phyloP scores from a whole-genome alignment of 2,888 invertebrate species.

The Macropis europaea region DNA sequence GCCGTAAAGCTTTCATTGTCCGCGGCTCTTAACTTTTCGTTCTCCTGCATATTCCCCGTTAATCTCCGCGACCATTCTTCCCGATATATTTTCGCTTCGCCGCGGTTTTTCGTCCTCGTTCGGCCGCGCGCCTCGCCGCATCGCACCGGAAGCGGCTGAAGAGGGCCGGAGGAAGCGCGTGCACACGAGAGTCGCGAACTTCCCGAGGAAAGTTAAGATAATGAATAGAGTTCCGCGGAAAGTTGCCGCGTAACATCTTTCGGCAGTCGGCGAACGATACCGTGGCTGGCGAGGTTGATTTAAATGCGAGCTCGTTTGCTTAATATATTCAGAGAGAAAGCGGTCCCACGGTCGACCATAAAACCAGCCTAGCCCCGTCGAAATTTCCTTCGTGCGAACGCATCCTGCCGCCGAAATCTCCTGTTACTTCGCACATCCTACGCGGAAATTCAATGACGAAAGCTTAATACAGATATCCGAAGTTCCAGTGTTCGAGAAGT shows the following conservation, averaged over 20 bases:
- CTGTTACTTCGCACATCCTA: too few relatives aligned
- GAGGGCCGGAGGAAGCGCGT: neutral
- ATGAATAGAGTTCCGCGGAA: slow-evolving; percentile 43
- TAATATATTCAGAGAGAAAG: slow-evolving; percentile 43
- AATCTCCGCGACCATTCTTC: neutral
- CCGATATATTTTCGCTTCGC: neutral
- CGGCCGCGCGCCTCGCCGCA: neutral
- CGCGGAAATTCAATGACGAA: too few relatives aligned
- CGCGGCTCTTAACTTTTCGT: neutral
- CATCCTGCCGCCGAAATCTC: too few relatives aligned
- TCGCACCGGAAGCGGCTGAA: neutral
- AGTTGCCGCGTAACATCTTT: slow-evolving; percentile 33
- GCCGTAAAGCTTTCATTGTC: neutral
- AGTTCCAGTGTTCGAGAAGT: neutral
- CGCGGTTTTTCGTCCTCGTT: slow-evolving; percentile 4
- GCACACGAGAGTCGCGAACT: neutral
- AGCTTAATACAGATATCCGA: neutral
- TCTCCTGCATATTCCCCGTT: slow-evolving; percentile 16
- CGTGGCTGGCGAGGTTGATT: slow-evolving; percentile 26
- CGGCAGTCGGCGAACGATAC: slow-evolving; percentile 23
- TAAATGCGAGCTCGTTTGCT: slow-evolving; percentile 46
- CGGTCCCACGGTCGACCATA: slow-evolving; percentile 10
- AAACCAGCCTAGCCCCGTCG: neutral
- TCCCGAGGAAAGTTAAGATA: slow-evolving; percentile 34
- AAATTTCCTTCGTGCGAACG: slow-evolving; percentile 1